Conservation (phyloP, 2,113 vertebrate species). For the Lepus europaeus region DNA sequence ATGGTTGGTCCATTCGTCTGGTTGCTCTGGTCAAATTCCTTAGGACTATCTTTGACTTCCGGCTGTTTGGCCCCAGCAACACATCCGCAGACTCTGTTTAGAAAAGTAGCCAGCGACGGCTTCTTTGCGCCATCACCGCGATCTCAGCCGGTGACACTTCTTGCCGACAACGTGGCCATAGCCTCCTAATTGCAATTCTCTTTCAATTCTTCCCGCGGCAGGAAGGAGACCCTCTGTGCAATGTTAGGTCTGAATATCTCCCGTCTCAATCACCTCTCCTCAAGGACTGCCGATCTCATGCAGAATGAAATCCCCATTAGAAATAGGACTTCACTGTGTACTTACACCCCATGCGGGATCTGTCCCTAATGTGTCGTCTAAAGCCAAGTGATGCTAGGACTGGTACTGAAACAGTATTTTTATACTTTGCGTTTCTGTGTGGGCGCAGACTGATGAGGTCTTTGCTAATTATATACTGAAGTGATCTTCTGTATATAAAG, state of each 20-base stretch:
- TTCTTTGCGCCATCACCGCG: neutral
- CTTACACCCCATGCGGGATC: no score
- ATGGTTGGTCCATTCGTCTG: neutral
- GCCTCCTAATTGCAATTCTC: neutral
- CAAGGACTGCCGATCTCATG: neutral
- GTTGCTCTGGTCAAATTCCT: neutral
- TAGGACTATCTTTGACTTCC: neutral
- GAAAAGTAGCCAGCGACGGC: neutral
- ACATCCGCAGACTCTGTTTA: neutral
- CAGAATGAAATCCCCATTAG: constrained; percentile 11
- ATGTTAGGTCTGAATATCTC: neutral
- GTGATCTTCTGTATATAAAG: no score
- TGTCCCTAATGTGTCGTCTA: no score
- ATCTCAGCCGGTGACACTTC: neutral
- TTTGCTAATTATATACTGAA: no score
- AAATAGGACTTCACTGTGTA: no score
- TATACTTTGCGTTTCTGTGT: no score
- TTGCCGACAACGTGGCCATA: neutral
- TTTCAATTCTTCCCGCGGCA: neutral
- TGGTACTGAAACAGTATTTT: no score
- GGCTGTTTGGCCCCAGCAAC: neutral
- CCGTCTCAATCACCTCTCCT: neutral
- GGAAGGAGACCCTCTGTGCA: neutral
- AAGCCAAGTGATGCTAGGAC: no score
- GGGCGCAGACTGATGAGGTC: no score